Base-by-base conservation (phyloP, 2,113 vertebrate species). In the Albula glossodonta region DNA sequence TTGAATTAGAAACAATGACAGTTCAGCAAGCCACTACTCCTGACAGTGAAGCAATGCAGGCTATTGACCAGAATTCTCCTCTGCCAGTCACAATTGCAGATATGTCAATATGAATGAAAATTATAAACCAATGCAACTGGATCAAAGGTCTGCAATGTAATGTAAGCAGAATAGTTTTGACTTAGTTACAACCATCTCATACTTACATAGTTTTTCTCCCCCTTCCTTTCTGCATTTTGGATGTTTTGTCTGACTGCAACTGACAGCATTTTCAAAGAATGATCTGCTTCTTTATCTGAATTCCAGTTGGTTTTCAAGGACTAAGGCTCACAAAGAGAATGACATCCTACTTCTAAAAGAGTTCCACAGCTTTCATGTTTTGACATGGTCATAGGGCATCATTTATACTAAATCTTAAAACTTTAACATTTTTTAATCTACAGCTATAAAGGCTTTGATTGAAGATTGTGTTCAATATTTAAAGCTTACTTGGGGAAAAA, bases 201-300 rank as follows among this genome's bases (percentile, higher is more conserved):
- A 31, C n/a, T 77, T 66, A 51, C 41, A 78, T 53, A 15, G 56
- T 13, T 51, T 48, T 25, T 53, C 53, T 83, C 13, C 31, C 17
- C 1, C 51, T 78, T 60, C 60, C 9, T 25, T 77, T 78, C 31
- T 41, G 31, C 25, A 84, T 80, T 74, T 74, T 66, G 49, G 48
- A 78, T 56, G 78, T 63, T 84, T 80, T 19, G n/a, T 83, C 53
- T 51, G n/a, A 84, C 31, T 51, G 66, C 80, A 31, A 82, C 25
- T 87, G 83, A 50, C 57, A 87, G n/a, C 6, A 41, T 41, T 41
- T 41, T 41, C 31, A 41, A 52, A 78, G 49, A 81, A 84, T 70
- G 5, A 49, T 31, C 49, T 77, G 52, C 81, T 81, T 84, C 70
- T 84, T 31, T 51, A 77, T 81, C n/a, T 51, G 78, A 49, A 52